Evolutionary conservation across 2,888 invertebrate species (phyloP), one percentile per base, ranked within the genome.

Genomic region (Heliconius erato): DNA sequence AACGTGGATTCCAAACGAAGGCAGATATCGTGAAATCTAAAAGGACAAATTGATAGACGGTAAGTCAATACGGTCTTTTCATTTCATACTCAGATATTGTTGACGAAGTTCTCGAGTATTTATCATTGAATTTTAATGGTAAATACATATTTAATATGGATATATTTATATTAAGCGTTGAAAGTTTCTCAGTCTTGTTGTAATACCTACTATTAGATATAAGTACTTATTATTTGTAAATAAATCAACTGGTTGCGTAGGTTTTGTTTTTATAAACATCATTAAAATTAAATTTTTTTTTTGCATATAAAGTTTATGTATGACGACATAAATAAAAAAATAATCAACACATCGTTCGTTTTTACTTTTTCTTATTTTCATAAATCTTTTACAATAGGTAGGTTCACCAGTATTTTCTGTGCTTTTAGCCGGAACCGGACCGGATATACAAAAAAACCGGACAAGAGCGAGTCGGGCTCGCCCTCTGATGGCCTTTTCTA

Each of bases 11-110:
- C 59, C 16, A 63, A 40, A 76, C n/a, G n/a, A 63, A 63, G 63
- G 14, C 76, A 76, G 32, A 63, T 40, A 35, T 63, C 14, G 32
- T 12, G 35, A 76, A 16, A 76, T n/a, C 44, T 26, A 44, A 76
- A 76, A 63, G 63, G 35, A 76, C 59, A 76, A 76, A 76, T 16
- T 35, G 14, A 40, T 76, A 76, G 63, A 76, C 59, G 76, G 82
- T 72, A 82, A 63, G 35, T 80, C 76, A 69, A 74, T 82, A 63
- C 82, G 35, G 79, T 82, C 79, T 72, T 35, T 79, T 63, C 67
- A 19, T 65, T 59, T 72, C 79, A 32, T 79, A 59, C 63, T 78
- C 19, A 72, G 63, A 74, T 67, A 54, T 82, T 68, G 54, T 79
- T 79, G 59, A 68, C 28, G 28, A 79, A 72, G 72, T 79, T 68